phyloP scores from a whole-genome alignment of 2,113 vertebrate genomes.

The Dipodomys spectabilis region DNA sequence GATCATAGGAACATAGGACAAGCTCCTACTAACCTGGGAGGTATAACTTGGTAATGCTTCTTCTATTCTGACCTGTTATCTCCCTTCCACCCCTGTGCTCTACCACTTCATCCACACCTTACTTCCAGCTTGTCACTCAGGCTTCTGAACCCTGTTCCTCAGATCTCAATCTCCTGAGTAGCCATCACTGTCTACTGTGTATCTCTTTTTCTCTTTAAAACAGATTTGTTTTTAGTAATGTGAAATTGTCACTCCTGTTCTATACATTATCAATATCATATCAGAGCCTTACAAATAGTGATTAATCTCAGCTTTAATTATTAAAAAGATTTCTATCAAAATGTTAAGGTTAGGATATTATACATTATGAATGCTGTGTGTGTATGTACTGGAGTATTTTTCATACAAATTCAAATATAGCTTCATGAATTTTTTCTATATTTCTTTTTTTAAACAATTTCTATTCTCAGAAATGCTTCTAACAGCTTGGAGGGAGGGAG shows the following conservation, averaged over 20 bases:
- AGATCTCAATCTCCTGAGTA: no score
- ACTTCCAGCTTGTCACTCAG: no score
- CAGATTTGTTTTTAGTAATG: not conserved
- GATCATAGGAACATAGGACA: not conserved
- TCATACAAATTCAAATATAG: not conserved
- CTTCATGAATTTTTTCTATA: not conserved
- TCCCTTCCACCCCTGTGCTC: no score
- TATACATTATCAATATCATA: not conserved
- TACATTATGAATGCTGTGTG: not conserved
- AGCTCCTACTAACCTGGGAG: not conserved
- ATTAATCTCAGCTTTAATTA: conserved; percentile 32
- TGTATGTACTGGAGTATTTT: not conserved
- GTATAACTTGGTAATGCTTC: not conserved
- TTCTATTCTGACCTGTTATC: not conserved
- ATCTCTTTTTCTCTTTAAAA: conserved; percentile 10
- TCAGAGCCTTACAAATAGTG: not conserved
- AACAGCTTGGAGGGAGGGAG: not conserved
- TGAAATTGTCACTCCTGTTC: not conserved
- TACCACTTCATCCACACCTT: no score
- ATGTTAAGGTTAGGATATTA: not conserved
- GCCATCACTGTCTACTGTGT: no score
- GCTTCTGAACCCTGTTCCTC: no score
- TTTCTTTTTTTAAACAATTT: not conserved
- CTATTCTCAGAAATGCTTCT: conserved; percentile 4
- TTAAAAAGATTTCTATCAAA: not conserved